A percentile compares a stretch with the other conserved stretches of the same genome.
Evolutionary conservation across 2,797 vertebrate genomes (phyloP).

Genomic region (Australoheros facetus): DNA sequence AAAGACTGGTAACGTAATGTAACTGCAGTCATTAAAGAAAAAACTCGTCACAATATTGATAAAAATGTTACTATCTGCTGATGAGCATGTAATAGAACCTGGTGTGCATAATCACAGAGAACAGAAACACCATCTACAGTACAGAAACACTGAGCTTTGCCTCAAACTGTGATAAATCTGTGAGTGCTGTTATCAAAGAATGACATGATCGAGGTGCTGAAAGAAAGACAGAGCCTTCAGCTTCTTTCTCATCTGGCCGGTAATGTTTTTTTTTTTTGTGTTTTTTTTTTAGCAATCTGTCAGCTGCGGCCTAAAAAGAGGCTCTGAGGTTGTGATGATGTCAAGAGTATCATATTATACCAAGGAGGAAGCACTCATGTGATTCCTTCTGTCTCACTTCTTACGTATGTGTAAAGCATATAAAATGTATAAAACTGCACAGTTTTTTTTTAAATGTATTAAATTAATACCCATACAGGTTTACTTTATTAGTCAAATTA

Average conservation of each 20-base stretch:
- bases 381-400: neutral
- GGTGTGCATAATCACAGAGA: neutral
- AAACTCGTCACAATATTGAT: neutral
- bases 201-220: neutral
- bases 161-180: neutral
- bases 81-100: neutral
- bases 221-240: slow-evolving; percentile 11
- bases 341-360: slow-evolving; percentile 7
- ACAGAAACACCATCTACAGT: neutral
- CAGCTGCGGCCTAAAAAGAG: slow-evolving; percentile 31
- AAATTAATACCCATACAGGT: slow-evolving; percentile 2
- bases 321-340: slow-evolving; percentile 14
- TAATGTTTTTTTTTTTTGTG: neutral
- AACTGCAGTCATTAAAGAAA: neutral
- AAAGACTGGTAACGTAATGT: neutral
- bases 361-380: neutral
- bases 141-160: neutral
- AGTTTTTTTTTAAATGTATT: neutral
- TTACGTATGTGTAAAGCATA: neutral
- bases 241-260: neutral
- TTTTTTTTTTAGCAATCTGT: neutral
- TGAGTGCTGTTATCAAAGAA: neutral
- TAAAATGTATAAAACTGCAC: neutral
- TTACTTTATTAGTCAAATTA: slow-evolving; percentile 22
- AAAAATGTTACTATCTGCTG: neutral